These are phyloP conservation scores for Lymantria dispar DNA, from an alignment of 2,888 invertebrate genomes.

Conservation along the genomic window DNA sequence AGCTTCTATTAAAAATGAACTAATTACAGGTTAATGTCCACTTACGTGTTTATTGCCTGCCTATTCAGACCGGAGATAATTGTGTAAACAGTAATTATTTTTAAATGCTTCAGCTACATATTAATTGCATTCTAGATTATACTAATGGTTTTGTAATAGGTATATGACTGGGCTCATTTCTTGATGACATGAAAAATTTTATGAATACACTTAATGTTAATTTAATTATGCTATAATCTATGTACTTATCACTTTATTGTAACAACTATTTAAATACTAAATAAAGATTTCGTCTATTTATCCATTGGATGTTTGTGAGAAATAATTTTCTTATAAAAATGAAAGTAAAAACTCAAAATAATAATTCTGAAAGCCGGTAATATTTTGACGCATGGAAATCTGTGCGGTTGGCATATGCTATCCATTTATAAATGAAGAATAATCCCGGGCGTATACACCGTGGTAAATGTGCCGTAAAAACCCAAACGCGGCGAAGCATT, in stretches of 20 bases:
- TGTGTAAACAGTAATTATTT: slow-evolving; percentile 36
- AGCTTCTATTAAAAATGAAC: slow-evolving; percentile 54
- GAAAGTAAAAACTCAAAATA: slow-evolving; percentile 24
- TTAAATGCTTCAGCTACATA: slow-evolving; percentile 32
- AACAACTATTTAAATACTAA: background rate
- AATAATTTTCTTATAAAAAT: no score
- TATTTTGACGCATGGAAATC: slow-evolving; percentile 61
- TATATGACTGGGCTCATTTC: slow-evolving; percentile 26
- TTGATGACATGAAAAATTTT: slow-evolving; percentile 5
- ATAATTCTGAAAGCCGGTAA: slow-evolving; percentile 39
- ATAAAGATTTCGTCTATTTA: background rate
- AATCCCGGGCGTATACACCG: slow-evolving; percentile 61
- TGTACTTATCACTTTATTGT: background rate
- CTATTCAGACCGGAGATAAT: slow-evolving; percentile 28
- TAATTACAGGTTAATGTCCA: slow-evolving; percentile 63
- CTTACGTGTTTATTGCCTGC: slow-evolving; percentile 36
- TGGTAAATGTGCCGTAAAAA: slow-evolving; percentile 74
- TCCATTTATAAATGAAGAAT: slow-evolving; percentile 74
- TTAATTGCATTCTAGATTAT: slow-evolving; percentile 30
- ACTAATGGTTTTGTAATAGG: slow-evolving; percentile 29
- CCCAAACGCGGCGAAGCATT: slow-evolving; percentile 65
- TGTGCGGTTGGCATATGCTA: slow-evolving; percentile 58
- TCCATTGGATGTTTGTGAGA: background rate
- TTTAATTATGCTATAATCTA: background rate
- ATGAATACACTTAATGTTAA: background rate